Conservation (phyloP, 2,797 vertebrate species). For the Odontamblyopus lacepedii region DNA sequence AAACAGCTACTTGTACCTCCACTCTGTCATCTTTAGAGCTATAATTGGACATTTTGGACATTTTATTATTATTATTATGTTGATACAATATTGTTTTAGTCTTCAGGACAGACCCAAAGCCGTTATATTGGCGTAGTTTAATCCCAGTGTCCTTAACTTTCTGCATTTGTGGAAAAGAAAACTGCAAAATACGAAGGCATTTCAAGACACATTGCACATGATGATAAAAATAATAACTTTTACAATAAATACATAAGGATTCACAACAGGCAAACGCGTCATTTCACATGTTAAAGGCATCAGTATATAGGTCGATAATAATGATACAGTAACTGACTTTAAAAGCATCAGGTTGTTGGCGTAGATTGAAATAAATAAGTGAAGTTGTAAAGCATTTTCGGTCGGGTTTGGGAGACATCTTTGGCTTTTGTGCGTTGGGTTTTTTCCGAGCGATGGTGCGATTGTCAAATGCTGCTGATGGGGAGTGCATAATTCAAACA, state of each 20-base stretch:
- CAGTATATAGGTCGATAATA: constrained; percentile 4
- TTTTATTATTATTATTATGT: too few species aligned
- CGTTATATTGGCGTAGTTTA: too few species aligned
- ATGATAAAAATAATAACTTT: constrained; percentile 9
- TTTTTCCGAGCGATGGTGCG: not conserved
- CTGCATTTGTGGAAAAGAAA: not conserved
- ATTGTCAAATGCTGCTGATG: constrained; percentile 3
- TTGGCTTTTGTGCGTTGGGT: constrained; percentile 3
- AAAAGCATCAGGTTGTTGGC: not conserved
- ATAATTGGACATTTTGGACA: too few species aligned
- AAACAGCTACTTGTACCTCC: too few species aligned
- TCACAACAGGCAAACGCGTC: constrained; percentile 16
- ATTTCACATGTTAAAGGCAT: not conserved
- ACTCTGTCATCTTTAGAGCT: too few species aligned
- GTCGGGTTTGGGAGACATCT: not conserved
- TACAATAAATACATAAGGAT: not conserved
- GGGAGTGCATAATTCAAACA: not conserved
- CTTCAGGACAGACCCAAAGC: too few species aligned
- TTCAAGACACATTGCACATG: constrained; percentile 16
- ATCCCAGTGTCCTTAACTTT: too few species aligned
- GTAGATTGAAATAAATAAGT: not conserved
- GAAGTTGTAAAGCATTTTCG: not conserved
- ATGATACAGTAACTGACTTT: not conserved
- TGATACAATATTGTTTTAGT: too few species aligned
- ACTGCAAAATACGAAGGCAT: constrained; percentile 15